A percentile compares a stretch with the other conserved stretches of the same genome.
phyloP scores from a whole-genome alignment of 1,140 invertebrate species.

The Bombus ignitus region DNA sequence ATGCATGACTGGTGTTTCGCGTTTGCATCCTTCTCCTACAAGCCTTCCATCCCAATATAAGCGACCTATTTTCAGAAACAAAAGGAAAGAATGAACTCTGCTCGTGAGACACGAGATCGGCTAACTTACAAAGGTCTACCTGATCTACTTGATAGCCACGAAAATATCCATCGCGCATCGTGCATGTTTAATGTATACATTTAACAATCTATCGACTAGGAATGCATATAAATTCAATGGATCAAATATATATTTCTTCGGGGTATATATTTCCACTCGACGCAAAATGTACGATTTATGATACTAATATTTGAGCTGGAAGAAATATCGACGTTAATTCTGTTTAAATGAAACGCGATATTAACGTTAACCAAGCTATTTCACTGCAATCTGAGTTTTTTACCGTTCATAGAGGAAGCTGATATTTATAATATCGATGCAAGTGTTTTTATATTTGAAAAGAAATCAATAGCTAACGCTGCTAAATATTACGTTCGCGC shows the following conservation, averaged over 20 bases:
- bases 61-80: slow-evolving; percentile 45
- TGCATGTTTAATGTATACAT: too few relatives aligned
- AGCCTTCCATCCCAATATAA: slow-evolving; percentile 13
- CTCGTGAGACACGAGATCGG: slow-evolving; percentile 19
- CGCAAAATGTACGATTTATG: slow-evolving; percentile 49
- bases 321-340: slow-evolving; percentile 28
- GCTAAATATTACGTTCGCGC: background rate
- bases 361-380: background rate
- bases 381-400: background rate
- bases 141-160: slow-evolving; percentile 45
- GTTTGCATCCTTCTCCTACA: background rate
- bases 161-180: slow-evolving; percentile 13
- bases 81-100: slow-evolving; percentile 2
- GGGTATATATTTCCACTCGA: slow-evolving; percentile 26
- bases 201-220: slow-evolving; percentile 2
- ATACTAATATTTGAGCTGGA: slow-evolving; percentile 7
- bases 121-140: slow-evolving; percentile 22
- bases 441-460: background rate
- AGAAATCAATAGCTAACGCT: background rate
- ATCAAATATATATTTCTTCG: slow-evolving; percentile 27
- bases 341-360: slow-evolving; percentile 6
- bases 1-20: slow-evolving; percentile 6
- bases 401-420: background rate
- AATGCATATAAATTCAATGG: slow-evolving; percentile 43
- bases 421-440: slow-evolving; percentile 22